Evolutionary conservation across 2,113 vertebrate species (phyloP).

Genomic region (Solenodon paradoxus): DNA sequence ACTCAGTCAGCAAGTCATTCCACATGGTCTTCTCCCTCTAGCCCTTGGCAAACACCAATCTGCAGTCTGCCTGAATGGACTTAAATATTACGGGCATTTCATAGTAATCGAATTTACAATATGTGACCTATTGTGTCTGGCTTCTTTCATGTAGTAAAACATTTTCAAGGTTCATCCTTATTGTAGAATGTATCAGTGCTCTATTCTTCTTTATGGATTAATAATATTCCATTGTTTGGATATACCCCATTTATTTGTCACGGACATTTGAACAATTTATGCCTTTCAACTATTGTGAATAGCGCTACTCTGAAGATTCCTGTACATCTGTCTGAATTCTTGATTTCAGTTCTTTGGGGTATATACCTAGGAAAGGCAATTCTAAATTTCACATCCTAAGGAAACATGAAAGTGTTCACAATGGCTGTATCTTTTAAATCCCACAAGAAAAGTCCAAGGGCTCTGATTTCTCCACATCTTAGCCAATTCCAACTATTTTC

Average conservation of each 20-base stretch:
- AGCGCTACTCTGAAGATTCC: neutral
- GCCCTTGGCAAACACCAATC: neutral
- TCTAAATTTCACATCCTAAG: neutral
- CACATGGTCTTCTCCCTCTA: fast-evolving
- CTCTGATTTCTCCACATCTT: neutral
- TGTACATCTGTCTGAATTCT: neutral
- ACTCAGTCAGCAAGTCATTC: neutral
- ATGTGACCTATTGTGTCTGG: neutral
- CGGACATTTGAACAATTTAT: neutral
- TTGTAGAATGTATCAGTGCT: neutral
- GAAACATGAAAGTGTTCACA: neutral
- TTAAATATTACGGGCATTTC: neutral
- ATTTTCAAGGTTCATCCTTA: neutral
- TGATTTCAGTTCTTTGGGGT: neutral
- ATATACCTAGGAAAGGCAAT: neutral
- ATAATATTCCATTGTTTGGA: neutral
- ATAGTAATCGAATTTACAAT: neutral
- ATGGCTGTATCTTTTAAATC: neutral
- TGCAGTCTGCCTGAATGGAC: neutral
- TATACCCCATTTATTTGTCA: neutral
- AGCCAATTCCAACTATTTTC: neutral
- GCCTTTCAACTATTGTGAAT: neutral
- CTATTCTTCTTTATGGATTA: neutral
- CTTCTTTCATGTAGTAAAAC: neutral
- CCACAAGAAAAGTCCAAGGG: neutral